Evolutionary conservation across 2,797 vertebrate species (phyloP).

Genomic region (Bryconaethiops microstoma): DNA sequence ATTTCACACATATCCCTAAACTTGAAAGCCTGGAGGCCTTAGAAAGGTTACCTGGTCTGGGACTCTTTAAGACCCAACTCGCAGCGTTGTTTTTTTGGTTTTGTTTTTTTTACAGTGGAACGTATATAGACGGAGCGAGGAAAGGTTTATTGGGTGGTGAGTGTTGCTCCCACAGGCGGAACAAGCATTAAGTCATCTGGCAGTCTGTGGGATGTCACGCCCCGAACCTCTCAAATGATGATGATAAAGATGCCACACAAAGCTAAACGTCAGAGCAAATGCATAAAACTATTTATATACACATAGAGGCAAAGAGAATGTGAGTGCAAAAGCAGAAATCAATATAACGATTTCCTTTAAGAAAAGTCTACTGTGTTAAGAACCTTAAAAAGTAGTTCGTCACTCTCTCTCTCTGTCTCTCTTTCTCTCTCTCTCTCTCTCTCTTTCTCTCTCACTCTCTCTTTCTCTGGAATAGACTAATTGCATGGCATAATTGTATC

Average conservation of each 20-base stretch:
- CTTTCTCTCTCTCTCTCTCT: slow-evolving; percentile 31
- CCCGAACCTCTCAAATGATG: slow-evolving; percentile 8
- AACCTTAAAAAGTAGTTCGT: not conserved
- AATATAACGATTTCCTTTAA: no score
- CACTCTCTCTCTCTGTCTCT: slow-evolving; percentile 30
- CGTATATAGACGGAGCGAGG: slow-evolving; percentile 14
- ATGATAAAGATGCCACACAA: slow-evolving; percentile 16
- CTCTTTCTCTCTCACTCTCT: slow-evolving; percentile 18
- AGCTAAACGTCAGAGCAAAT: slow-evolving; percentile 9
- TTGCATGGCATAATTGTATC: slow-evolving; percentile 13
- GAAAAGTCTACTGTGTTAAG: no score
- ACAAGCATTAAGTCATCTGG: slow-evolving; percentile 36
- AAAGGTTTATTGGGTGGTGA: slow-evolving; percentile 40
- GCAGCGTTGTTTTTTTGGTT: not conserved
- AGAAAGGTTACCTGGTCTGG: not conserved
- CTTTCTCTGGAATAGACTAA: slow-evolving; percentile 18
- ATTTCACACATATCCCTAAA: slow-evolving; percentile 10
- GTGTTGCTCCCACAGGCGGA: slow-evolving; percentile 22
- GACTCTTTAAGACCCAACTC: slow-evolving; percentile 26
- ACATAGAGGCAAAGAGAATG: not conserved
- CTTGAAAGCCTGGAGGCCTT: slow-evolving; percentile 3
- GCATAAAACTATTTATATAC: not conserved
- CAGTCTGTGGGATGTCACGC: slow-evolving; percentile 34
- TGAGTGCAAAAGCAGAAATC: no score
- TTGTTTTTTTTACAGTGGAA: slow-evolving; percentile 24